These are phyloP conservation scores for Tricholauxania praeusta DNA, from an alignment of 2,888 invertebrate species.

Conservation along the genomic window DNA sequence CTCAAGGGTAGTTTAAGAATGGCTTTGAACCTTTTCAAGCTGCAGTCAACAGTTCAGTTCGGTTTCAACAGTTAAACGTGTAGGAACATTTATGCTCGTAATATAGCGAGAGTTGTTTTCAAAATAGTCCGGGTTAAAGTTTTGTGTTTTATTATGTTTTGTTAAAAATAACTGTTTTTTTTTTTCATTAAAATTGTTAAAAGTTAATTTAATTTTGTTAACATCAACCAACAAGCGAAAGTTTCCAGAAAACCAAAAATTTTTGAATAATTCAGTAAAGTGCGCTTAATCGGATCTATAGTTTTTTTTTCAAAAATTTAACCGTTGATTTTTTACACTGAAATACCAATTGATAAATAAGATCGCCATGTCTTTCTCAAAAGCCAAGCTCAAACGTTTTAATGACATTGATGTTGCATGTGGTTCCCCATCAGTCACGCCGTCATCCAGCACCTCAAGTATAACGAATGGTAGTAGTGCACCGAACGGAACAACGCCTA, in stretches of 20 bases:
- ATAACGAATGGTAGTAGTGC: slow-evolving; percentile 28
- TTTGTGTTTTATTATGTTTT: slow-evolving; percentile 12
- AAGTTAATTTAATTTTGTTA: slow-evolving; percentile 27
- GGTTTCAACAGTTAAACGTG: slow-evolving; percentile 59
- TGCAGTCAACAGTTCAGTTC: slow-evolving; percentile 55
- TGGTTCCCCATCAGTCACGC: slow-evolving; percentile 48
- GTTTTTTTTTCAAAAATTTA: not conserved
- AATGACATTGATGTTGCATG: slow-evolving; percentile 64
- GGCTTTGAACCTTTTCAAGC: slow-evolving; percentile 32
- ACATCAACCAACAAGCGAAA: not conserved
- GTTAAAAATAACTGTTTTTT: slow-evolving; percentile 44
- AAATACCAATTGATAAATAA: not conserved
- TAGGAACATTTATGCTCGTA: slow-evolving; percentile 53
- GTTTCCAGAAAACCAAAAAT: not conserved
- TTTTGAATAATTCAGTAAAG: not conserved
- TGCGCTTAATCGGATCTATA: not conserved
- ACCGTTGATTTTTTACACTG: not conserved
- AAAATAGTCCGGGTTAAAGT: slow-evolving; percentile 37
- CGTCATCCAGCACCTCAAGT: slow-evolving; percentile 22
- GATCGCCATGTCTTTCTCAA: slow-evolving; percentile 63
- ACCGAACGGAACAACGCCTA: slow-evolving; percentile 39
- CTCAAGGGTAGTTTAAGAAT: too few relatives aligned
- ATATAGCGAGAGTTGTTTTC: slow-evolving; percentile 42
- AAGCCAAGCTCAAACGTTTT: slow-evolving; percentile 68
- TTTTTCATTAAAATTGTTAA: slow-evolving; percentile 44